These are phyloP conservation scores for Romanogobio albipinnatus DNA, from an alignment of 2,113 vertebrate genomes.

Conservation along the genomic window DNA sequence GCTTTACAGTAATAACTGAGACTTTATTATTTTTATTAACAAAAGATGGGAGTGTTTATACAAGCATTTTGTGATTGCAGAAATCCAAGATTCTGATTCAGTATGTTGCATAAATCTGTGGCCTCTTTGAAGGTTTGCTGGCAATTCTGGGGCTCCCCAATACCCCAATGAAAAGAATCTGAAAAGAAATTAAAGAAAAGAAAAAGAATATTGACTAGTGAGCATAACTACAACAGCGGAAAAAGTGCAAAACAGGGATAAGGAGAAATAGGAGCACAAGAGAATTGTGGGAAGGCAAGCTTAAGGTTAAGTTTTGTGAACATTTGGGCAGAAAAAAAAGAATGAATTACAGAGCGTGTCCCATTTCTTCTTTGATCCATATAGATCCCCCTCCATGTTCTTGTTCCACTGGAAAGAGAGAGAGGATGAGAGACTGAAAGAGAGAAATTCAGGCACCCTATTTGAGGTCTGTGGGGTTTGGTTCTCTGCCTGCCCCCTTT, in stretches of 20 bases:
- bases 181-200: too few relatives aligned
- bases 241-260: background rate
- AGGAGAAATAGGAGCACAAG: background rate
- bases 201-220: too few relatives aligned
- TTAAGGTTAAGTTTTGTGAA: background rate
- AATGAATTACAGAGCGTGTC: conserved; percentile 8
- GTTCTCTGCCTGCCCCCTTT: conserved; percentile 36
- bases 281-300: background rate
- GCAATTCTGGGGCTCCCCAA: too few relatives aligned
- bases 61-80: too few relatives aligned
- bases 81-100: too few relatives aligned
- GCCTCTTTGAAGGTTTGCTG: too few relatives aligned
- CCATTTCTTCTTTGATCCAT: conserved; percentile 28
- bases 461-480: conserved; percentile 49
- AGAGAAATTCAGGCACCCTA: conserved; percentile 38
- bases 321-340: background rate
- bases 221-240: background rate
- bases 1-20: too few relatives aligned
- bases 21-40: too few relatives aligned
- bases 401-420: conserved; percentile 39
- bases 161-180: background rate
- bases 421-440: conserved; percentile 3
- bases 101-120: too few relatives aligned
- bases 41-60: too few relatives aligned
- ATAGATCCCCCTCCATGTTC: conserved; percentile 22